These are phyloP conservation scores for Melinaea marsaeus DNA, from an alignment of 2,888 invertebrate genomes.

Conservation along the genomic window DNA sequence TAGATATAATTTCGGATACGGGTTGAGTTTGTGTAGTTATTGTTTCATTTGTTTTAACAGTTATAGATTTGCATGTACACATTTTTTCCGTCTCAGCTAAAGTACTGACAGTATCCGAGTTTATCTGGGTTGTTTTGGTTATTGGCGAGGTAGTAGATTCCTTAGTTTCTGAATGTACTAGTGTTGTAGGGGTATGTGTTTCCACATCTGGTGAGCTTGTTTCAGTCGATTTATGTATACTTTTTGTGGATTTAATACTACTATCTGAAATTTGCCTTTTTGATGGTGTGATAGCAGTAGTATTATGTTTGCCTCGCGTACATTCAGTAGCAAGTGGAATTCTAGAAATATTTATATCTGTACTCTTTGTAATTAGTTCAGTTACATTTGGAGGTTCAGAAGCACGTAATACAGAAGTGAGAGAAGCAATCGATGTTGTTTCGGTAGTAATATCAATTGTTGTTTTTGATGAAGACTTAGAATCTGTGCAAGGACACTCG, in stretches of 20 bases:
- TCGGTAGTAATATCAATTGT: neutral
- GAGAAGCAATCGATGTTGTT: neutral
- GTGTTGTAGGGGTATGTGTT: slow-evolving; percentile 7
- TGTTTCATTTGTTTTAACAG: neutral
- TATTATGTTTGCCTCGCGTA: neutral
- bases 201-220: neutral
- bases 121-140: slow-evolving; percentile 1
- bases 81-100: slow-evolving; percentile 9
- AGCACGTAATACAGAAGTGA: no score
- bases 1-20: neutral
- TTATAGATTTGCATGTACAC: slow-evolving; percentile 1
- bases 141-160: neutral
- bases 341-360: neutral
- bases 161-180: neutral
- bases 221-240: neutral
- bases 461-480: neutral
- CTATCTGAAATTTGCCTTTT: neutral
- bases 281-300: neutral
- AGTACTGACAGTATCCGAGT: slow-evolving; percentile 6
- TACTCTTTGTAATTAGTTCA: neutral
- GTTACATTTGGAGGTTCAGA: neutral
- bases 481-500: neutral
- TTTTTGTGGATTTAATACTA: neutral
- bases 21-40: slow-evolving; percentile 1
- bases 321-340: neutral